Evolutionary conservation across 92 coral and sea anemone species (phyloP), one percentile per base, ranked within the genome.

Genomic region (Umimayanthus chanpuru): DNA sequence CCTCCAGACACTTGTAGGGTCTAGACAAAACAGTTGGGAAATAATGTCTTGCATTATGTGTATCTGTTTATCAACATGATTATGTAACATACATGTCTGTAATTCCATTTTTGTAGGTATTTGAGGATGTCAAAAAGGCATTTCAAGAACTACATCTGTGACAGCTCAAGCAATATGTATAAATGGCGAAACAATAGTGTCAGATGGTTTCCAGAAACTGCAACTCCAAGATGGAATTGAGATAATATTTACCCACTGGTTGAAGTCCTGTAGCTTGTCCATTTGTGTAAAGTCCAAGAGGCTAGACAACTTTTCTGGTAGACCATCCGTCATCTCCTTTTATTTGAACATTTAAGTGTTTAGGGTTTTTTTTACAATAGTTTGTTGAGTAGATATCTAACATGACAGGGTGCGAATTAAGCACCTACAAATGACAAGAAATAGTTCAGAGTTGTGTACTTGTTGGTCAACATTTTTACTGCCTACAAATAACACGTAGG

Each of bases 41-140:
- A 1, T 53, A 18, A 11, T 53, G 20, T 2, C 15, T 12, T 3
- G 12, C 56, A n/a, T n/a, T n/a, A n/a, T n/a, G n/a, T n/a, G n/a
- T n/a, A n/a, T n/a, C 16, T 53, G 16, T 15, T 11, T 12, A 53
- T 53, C 58, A 53, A 53, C 14, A 9, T 56, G 15, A 6, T 55
- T 55, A 2, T 12, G 6, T 56, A 61, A 18, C 68, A 16, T 56
- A 61, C 1, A 9, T 61, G 68, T 21, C 26, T 55, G 41, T 80
- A 11, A 29, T 43, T 83, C 3, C 44, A 21, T 32, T 38, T 68
- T 83, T 39, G 38, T 26, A 83, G 87, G 78, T 83, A 55, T 83
- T 83, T 83, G 76, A 83, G 49, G 87, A 83, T 26, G 87, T 83
- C 14, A 83, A 83, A 66, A 83, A 68, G 26, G 77, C 73, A 9